Evolutionary conservation across 2,113 vertebrate species (phyloP), one percentile per base, ranked within the genome.

Genomic region (Dromaius novaehollandiae): DNA sequence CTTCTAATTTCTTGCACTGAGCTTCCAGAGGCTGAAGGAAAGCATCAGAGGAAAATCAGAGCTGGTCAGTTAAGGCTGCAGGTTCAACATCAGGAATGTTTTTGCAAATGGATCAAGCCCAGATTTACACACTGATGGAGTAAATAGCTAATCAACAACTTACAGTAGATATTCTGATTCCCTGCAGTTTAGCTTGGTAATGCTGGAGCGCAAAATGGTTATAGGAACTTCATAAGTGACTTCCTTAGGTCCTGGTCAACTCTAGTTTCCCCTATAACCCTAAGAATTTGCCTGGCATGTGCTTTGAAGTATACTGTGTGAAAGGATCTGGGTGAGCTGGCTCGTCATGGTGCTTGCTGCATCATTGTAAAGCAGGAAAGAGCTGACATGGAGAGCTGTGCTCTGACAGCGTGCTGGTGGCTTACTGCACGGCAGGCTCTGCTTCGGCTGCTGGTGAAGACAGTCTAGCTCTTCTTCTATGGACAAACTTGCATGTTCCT

Each of bases 321-420:
- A 11, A 36, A 28, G 65, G 77, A 5, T 11, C 32, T 20, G 60
- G 13, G 46, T 56, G 71, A 56, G 1, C 6, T 9, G 60, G n/a
- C 22, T 2, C 17, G 16, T 73, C 3, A 0, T 1, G 22, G 60
- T 25, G 14, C 64, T 61, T 20, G 13, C 75, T 55, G 64, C n/a
- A 0, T 13, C 38, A 0, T 17, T 51, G 3, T 10, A 15, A 7
- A 20, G 14, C 71, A 7, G 0, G 5, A 1, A 22, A 4, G 0
- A 9, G 46, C 32, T 9, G 46, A 73, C 13, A 3, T 16, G 0
- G n/a, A 17, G 42, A 6, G 11, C 56, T 65, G 13, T 11, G 75
- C 48, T 46, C 26, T 1, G 24, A 5, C 36, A 9, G n/a, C 5
- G 9, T 20, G 51, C 40, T 30, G 30, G 53, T 11, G 1, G 12